Evolutionary conservation across 2,888 invertebrate genomes (phyloP), one percentile per base, ranked within the genome.

Genomic region (Taphrorychus bicolor): DNA sequence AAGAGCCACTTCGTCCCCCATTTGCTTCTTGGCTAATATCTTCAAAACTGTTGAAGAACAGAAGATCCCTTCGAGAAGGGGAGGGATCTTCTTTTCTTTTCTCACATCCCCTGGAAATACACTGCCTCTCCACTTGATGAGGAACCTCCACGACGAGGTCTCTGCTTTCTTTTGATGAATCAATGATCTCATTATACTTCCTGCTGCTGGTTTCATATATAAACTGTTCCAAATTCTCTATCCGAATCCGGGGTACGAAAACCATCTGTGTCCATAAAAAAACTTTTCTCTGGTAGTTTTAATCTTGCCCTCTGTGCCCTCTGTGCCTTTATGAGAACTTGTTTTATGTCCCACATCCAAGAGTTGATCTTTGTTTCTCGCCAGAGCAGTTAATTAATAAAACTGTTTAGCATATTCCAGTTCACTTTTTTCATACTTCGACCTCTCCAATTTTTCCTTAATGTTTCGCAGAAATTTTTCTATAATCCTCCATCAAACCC

Each of bases 381-480:
- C 94, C 94, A 94, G 21, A 93, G 83, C 2, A 92, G 92, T 78
- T 92, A 93, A 77, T 93, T 92, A 0, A 86, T 86, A 73, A 14
- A 79, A 76, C 57, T 82, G 79, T 61, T 79, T 82, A 66, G 82
- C 74, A 75, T 85, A 76, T 77, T 88, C 83, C 75, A 81, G 69
- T 73, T 86, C 82, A 32, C 79, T 82, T 83, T 79, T 73, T 73
- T 85, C 85, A 11, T 84, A 83, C 53, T 87, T 84, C 64, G 89
- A 82, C 76, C 87, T 88, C 76, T 89, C 88, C 75, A 93, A 93
- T 75, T 90, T 89, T 70, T 91, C 90, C 74, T 90, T 89, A 7
- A 96, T 86, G 81, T 96, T 92, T 80, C 93, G 93, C 0, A 96
- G 93, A 0, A 95, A 95, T 78, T 92, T 91, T 79, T 95, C 93